A percentile compares a stretch with the other conserved stretches of the same genome.
phyloP scores from a whole-genome alignment of 2,888 invertebrate genomes.

The Alcis repandata region DNA sequence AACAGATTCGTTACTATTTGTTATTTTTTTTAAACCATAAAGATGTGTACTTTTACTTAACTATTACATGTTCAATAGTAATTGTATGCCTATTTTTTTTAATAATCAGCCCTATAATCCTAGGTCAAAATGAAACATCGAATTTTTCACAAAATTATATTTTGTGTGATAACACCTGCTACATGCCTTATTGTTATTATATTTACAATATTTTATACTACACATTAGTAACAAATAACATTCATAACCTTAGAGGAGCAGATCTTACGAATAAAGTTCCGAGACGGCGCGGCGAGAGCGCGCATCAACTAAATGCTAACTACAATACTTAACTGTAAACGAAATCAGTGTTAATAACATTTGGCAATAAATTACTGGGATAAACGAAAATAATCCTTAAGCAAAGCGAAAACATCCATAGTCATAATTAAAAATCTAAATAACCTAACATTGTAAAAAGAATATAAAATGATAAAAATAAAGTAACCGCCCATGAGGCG shows the following conservation, averaged over 20 bases:
- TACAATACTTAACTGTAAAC: constrained; percentile 69
- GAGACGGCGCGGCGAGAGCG: constrained; percentile 44
- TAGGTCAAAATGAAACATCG: constrained; percentile 62
- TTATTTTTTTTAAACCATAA: too few species aligned
- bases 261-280: constrained; percentile 79
- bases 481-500: constrained; percentile 66
- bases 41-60: too few species aligned
- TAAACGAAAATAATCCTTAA: constrained; percentile 80
- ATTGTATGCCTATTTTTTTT: neutral
- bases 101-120: neutral
- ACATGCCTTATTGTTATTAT: constrained; percentile 84
- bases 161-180: constrained; percentile 88
- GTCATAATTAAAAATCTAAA: constrained; percentile 63
- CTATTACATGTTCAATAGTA: too few species aligned
- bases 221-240: constrained; percentile 87
- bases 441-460: constrained; percentile 70
- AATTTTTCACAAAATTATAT: constrained; percentile 87
- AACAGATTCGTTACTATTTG: too few species aligned
- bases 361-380: constrained; percentile 86
- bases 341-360: constrained; percentile 82
- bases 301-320: constrained; percentile 55
- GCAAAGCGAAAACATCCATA: constrained; percentile 72
- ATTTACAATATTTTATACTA: constrained; percentile 86
- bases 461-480: constrained; percentile 71
- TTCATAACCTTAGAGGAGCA: constrained; percentile 85